phyloP scores from a whole-genome alignment of 2,113 vertebrate genomes.

The Archilochus colubris region DNA sequence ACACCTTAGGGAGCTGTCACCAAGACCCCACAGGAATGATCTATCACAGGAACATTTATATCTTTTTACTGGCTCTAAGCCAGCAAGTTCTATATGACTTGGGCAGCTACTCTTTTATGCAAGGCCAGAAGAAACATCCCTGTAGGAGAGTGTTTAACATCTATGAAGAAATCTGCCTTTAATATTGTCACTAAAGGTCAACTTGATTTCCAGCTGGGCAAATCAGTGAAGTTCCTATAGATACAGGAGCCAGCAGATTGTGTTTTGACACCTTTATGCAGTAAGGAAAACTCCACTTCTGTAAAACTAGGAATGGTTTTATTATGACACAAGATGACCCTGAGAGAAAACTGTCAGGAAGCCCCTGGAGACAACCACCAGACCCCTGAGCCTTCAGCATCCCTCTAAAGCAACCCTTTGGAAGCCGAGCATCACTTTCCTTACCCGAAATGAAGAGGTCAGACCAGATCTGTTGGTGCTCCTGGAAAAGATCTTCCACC shows the following conservation, averaged over 20 bases:
- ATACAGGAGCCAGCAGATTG: neutral
- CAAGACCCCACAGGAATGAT: neutral
- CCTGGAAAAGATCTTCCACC: slow-evolving; percentile 81
- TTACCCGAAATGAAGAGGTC: slow-evolving; percentile 94
- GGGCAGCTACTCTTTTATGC: neutral
- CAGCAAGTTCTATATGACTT: neutral
- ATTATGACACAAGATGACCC: neutral
- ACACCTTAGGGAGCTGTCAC: neutral
- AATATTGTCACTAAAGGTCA: neutral
- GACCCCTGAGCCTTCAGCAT: neutral
- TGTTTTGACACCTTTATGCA: accelerated
- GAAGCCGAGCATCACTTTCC: neutral
- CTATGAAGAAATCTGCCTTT: neutral
- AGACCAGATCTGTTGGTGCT: slow-evolving; percentile 92
- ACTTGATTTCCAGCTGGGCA: neutral
- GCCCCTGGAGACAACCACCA: neutral
- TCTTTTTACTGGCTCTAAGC: neutral
- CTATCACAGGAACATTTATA: neutral
- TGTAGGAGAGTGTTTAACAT: neutral
- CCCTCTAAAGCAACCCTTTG: neutral
- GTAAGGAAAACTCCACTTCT: neutral
- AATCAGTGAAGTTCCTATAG: neutral
- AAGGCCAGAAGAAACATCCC: neutral
- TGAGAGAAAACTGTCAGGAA: accelerated
- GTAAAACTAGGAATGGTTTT: neutral